Percentiles rank a stretch among this genome's conserved stretches.
These are phyloP conservation scores for Chinchilla lanigera DNA, from an alignment of 2,113 vertebrate genomes.

Conservation along the genomic window DNA sequence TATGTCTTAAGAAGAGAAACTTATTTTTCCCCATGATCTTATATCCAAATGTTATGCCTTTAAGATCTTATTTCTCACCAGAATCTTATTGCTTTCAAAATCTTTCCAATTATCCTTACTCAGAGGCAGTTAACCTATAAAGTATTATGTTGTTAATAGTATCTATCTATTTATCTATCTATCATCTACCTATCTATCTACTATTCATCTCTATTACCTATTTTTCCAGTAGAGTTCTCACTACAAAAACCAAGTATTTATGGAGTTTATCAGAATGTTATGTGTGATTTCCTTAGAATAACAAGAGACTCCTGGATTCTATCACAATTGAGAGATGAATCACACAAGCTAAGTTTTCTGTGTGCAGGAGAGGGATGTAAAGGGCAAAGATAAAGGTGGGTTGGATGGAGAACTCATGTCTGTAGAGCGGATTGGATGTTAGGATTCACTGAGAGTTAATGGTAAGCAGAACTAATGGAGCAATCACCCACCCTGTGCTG, in stretches of 20 bases:
- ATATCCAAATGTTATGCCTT: conserved; percentile 50
- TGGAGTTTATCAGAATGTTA: not conserved
- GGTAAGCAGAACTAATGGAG: not conserved
- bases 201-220: not conserved
- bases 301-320: not conserved
- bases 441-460: not conserved
- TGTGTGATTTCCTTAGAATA: not conserved
- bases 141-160: not conserved
- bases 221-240: not conserved
- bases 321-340: not conserved
- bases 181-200: not conserved
- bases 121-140: not conserved
- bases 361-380: not conserved
- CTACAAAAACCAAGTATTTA: not conserved
- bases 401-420: not conserved
- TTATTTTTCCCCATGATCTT: not conserved
- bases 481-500: too few species aligned
- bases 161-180: not conserved
- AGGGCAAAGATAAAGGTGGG: not conserved
- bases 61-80: conserved; percentile 33
- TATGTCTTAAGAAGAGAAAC: conserved; percentile 68
- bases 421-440: not conserved
- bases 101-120: not conserved
- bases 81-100: conserved; percentile 18
- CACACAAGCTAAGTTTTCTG: not conserved